Base-by-base conservation (phyloP, 2,113 vertebrate genomes). In the Oreochromis spilurus region DNA sequence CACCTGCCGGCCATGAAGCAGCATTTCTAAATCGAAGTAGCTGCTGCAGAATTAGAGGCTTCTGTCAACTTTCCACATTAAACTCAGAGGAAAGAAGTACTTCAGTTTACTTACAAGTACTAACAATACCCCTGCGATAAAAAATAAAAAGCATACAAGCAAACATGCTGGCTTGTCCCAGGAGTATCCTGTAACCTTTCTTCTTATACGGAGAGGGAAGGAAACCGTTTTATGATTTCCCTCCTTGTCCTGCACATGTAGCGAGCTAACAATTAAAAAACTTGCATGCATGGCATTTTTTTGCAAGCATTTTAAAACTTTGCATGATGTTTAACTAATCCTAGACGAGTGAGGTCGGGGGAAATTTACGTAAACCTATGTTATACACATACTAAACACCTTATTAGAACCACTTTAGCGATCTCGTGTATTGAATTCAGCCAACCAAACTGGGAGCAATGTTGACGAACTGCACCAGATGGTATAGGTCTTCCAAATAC, bases 1-100 rank as follows among this genome's bases (percentile, higher is more conserved):
- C 93, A 81, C 62, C 95, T 93, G 2, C 43, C 84, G 95, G 36
- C 88, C 26, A 29, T 0, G 3, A 29, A 24, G 26, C 26, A 84
- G 2, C 12, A 4, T 7, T 9, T 26, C 45, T 26, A 2, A 3
- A 11, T 24, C 4, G 4, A 36, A 38, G 26, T 8, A 50, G 26
- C 19, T 50, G 57, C 45, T 12, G 60, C 2, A 67, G 24, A 16
- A 75, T 29, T 0, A 9, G 40, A 50, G 0, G 26, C 9, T 48
- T 72, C 21, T 29, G 40, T 29, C 14, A 75, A 75, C 40, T 48
- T 75, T 75, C 17, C 16, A 48, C 2, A 12, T 19, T 29, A 7
- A 75, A 48, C 9, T 48, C 70, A 29, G 2, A 26, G 16, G 16
- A 29, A 77, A 77, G 9, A 77, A 31, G 70, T 31, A 31, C 70